Evolutionary conservation across 1,140 invertebrate genomes (phyloP).

Genomic region (Cydia splendana): DNA sequence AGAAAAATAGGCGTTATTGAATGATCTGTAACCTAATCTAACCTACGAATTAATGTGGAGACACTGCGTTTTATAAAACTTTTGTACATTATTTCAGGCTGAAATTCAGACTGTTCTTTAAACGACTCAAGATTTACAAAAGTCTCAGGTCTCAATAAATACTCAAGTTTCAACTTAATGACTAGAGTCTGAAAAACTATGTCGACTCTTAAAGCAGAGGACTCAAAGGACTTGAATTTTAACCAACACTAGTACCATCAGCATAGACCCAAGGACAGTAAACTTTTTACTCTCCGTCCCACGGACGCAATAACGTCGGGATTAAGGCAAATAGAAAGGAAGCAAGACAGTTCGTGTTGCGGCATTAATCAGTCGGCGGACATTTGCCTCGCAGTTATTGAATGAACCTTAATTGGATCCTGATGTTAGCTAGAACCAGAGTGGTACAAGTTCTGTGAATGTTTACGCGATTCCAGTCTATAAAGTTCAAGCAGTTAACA

Average conservation of each 20-base stretch:
- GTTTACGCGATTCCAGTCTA: not conserved
- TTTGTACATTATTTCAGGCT: no score
- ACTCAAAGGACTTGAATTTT: no score
- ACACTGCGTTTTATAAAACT: no score
- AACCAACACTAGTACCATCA: not conserved
- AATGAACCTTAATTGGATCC: slow-evolving; percentile 23
- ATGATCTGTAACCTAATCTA: no score
- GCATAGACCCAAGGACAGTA: not conserved
- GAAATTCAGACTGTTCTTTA: no score
- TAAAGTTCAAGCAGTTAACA: not conserved
- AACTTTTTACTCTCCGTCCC: not conserved
- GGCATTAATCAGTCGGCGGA: slow-evolving; percentile 57
- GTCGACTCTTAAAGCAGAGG: no score
- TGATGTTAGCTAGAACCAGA: not conserved
- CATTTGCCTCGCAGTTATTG: slow-evolving; percentile 28
- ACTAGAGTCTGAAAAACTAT: no score
- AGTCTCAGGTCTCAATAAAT: no score
- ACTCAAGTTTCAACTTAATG: no score
- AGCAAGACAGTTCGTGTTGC: slow-evolving; percentile 49
- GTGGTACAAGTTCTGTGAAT: not conserved
- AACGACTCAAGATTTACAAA: no score
- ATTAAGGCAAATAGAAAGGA: slow-evolving; percentile 31
- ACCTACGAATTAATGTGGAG: no score
- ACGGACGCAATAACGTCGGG: slow-evolving; percentile 26
- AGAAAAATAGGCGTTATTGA: no score